phyloP scores from a whole-genome alignment of 2,888 invertebrate genomes.

The Syrphus vitripennis region DNA sequence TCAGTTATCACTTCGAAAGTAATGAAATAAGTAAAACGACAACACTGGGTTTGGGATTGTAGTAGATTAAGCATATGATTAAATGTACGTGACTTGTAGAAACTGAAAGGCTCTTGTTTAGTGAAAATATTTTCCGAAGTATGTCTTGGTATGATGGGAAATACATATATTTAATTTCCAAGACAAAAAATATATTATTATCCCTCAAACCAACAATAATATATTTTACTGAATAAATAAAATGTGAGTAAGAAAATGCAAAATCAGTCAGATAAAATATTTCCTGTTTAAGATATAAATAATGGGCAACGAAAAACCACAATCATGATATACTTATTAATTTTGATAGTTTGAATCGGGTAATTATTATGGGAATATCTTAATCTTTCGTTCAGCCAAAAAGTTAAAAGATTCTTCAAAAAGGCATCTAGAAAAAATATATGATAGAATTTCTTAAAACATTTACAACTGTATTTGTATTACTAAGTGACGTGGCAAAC shows the following conservation, averaged over 20 bases:
- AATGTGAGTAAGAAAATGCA: not conserved
- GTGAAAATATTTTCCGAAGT: not conserved
- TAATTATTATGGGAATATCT: not conserved
- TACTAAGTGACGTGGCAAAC: too few species aligned
- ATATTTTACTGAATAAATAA: not conserved
- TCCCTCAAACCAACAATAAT: not conserved
- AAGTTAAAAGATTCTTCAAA: too few species aligned
- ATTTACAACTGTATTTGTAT: too few species aligned
- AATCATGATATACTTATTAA: not conserved
- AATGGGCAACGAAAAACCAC: not conserved
- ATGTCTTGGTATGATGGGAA: conserved; percentile 11
- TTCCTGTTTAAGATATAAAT: not conserved
- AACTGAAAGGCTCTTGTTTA: conserved; percentile 6
- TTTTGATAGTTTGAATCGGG: not conserved
- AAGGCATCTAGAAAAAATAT: too few species aligned
- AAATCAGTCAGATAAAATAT: not conserved
- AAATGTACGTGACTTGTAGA: conserved; percentile 25
- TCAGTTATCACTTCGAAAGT: too few species aligned
- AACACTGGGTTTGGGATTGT: not conserved
- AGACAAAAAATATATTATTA: not conserved
- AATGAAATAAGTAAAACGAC: not conserved
- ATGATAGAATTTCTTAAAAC: too few species aligned
- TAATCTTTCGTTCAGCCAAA: too few species aligned
- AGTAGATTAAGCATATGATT: conserved; percentile 21
- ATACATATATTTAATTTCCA: conserved; percentile 20